Conservation (phyloP, 53 echinoderm and acorn worm genomes). For the Echinarachnius parma region DNA sequence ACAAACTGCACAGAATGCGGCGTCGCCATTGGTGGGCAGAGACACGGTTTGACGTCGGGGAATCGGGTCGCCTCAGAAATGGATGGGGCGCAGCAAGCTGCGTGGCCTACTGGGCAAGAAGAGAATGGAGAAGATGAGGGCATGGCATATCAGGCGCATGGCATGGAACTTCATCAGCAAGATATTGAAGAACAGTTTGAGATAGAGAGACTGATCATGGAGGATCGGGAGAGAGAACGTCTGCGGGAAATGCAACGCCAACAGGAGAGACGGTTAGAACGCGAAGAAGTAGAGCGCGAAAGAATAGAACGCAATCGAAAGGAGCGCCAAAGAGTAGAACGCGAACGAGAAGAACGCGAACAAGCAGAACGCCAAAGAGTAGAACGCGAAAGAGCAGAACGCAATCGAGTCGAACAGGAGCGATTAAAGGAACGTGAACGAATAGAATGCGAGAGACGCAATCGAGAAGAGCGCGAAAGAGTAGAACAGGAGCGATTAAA, state of each 20-base stretch:
- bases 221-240: neutral
- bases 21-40: constrained; percentile 60
- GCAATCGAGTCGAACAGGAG: no score
- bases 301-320: no score
- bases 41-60: constrained; percentile 51
- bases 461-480: no score
- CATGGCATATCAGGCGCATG: neutral
- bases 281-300: no score
- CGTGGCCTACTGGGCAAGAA: constrained; percentile 40
- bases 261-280: neutral
- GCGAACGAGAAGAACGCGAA: no score
- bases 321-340: no score
- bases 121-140: constrained; percentile 8
- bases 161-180: constrained; percentile 12
- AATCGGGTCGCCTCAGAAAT: constrained; percentile 77
- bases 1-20: constrained; percentile 67
- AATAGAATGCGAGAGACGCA: no score
- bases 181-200: constrained; percentile 27
- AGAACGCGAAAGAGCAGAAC: no score
- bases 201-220: constrained; percentile 19
- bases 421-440: no score
- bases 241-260: neutral
- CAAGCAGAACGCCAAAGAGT: no score
- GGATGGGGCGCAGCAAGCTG: constrained; percentile 71
- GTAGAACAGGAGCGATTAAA: no score